A percentile compares a stretch with the other conserved stretches of the same genome.
Evolutionary conservation across 2,113 vertebrate species (phyloP).

Genomic region (Marcusenius ussheri): DNA sequence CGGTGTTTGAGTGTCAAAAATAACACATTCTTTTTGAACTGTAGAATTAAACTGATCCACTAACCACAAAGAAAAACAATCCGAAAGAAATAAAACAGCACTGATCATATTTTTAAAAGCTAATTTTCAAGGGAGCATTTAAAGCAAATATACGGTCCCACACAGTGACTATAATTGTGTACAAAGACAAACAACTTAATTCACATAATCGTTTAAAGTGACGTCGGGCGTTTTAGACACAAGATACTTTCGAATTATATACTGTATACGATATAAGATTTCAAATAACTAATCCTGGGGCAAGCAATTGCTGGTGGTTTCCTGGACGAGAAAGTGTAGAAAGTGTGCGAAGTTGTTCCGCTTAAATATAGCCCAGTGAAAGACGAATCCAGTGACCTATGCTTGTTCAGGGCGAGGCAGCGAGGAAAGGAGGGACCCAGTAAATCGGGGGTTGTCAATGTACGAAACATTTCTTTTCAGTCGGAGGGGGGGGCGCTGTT

Average conservation of each 20-base stretch:
- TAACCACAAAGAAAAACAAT: not conserved
- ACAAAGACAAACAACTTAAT: not conserved
- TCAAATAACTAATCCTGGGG: not conserved
- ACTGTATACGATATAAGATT: not conserved
- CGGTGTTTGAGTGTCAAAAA: not conserved
- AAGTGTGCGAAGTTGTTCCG: constrained; percentile 13
- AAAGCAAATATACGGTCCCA: not conserved
- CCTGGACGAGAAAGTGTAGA: not conserved
- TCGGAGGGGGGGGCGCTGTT: not conserved
- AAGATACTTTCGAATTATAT: not conserved
- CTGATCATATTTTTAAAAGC: not conserved
- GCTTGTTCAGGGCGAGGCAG: constrained; percentile 27
- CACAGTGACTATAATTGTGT: not conserved
- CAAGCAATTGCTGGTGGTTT: not conserved
- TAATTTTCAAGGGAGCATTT: not conserved
- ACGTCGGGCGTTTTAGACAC: not conserved
- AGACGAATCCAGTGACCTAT: constrained; percentile 50
- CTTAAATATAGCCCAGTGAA: constrained; percentile 56
- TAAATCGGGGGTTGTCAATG: not conserved
- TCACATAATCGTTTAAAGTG: not conserved
- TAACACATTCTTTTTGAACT: not conserved
- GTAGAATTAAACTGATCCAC: not conserved
- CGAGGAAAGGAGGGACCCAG: constrained; percentile 6
- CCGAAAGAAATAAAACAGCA: not conserved
- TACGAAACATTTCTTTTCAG: not conserved